Conservation (phyloP, 2,113 vertebrate genomes). For the Podarcis muralis region DNA sequence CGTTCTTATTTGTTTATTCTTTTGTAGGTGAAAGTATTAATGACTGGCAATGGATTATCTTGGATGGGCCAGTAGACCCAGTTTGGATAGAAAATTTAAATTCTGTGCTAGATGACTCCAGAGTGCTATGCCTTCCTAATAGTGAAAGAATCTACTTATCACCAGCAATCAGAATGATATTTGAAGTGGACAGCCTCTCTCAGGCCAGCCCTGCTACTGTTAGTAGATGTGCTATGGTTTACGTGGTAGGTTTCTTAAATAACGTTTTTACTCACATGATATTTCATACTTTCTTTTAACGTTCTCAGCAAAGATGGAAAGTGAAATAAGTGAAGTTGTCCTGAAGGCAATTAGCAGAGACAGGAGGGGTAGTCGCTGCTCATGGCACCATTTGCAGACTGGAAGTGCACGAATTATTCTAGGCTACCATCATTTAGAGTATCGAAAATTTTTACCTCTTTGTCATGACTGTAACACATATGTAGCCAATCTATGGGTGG, state of each 20-base stretch:
- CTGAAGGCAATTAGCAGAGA: too few species aligned
- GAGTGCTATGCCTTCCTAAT: constrained; percentile 69
- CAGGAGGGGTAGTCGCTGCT: too few species aligned
- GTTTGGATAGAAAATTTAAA: constrained; percentile 75
- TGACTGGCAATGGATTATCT: constrained; percentile 75
- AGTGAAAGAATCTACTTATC: constrained; percentile 72
- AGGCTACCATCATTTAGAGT: too few species aligned
- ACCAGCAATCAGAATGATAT: constrained; percentile 63
- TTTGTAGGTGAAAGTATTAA: constrained; percentile 37
- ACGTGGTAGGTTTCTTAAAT: constrained; percentile 64
- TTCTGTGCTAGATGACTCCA: constrained; percentile 68
- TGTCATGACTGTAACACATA: too few species aligned
- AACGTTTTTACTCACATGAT: neutral
- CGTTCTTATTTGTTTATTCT: neutral
- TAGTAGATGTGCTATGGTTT: constrained; percentile 70
- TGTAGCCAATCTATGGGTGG: too few species aligned
- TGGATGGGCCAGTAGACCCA: constrained; percentile 74
- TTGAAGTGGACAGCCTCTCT: constrained; percentile 69
- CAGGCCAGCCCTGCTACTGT: constrained; percentile 64
- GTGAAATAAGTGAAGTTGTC: neutral
- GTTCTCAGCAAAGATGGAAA: neutral
- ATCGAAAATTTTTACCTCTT: too few species aligned
- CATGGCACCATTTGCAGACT: too few species aligned
- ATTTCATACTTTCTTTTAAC: neutral
- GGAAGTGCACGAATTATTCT: too few species aligned